Percentiles rank a stretch among this genome's conserved stretches.
Evolutionary conservation across 1,140 invertebrate genomes (phyloP).

Genomic region (Caenorhabditis brenneri): DNA sequence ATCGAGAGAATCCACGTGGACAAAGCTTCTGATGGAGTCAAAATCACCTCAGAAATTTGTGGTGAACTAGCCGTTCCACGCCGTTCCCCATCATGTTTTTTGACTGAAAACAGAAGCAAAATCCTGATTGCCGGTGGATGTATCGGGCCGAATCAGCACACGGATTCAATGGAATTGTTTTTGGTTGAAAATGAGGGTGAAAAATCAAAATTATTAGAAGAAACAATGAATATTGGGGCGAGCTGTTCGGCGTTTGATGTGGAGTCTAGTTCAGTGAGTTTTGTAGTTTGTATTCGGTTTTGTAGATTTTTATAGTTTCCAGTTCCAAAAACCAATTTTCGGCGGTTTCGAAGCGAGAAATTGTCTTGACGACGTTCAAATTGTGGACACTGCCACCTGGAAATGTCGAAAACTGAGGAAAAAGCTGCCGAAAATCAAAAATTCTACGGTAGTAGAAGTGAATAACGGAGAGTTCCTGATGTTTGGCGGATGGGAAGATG

Average conservation of each 20-base stretch:
- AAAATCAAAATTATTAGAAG: neutral
- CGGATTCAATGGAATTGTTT: neutral
- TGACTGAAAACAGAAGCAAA: neutral
- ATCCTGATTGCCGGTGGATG: slow-evolving; percentile 5
- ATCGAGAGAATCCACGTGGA: slow-evolving; percentile 6
- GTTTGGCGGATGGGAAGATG: slow-evolving; percentile 35
- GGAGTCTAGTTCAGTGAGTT: neutral
- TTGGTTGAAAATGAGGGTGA: neutral
- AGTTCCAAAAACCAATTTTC: slow-evolving; percentile 4
- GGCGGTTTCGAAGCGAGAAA: neutral
- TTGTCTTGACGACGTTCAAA: neutral
- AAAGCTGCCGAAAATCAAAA: slow-evolving; percentile 25
- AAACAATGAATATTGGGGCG: neutral
- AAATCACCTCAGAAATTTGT: neutral
- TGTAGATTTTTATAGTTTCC: neutral
- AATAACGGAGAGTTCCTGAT: neutral
- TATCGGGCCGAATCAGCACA: neutral
- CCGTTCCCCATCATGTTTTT: neutral
- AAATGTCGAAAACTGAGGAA: neutral
- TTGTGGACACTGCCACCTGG: neutral
- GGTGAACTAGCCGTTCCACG: neutral
- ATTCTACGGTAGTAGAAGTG: neutral
- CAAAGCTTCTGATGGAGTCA: no score
- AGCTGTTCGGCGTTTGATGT: neutral
- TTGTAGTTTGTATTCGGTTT: no score